Evolutionary conservation across 35 echinoderm and acorn worm genomes (phyloP).

Genomic region (Patiria miniata): DNA sequence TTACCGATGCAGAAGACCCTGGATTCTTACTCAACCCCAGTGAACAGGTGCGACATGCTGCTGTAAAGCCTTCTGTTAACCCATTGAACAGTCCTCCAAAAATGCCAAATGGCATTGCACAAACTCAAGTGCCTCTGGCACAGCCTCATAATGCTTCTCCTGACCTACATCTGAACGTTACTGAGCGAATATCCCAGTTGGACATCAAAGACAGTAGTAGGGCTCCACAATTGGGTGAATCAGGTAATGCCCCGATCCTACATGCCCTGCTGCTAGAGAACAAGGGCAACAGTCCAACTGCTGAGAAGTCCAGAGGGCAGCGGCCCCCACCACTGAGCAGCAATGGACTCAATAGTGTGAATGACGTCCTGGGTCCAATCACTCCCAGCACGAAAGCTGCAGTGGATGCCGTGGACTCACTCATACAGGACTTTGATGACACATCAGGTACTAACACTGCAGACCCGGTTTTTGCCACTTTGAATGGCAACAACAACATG

Average conservation of each 20-base stretch:
- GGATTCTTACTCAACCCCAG: not conserved
- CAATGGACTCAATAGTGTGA: slow-evolving; percentile 40
- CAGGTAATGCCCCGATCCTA: slow-evolving; percentile 59
- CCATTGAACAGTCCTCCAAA: not conserved
- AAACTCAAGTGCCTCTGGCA: not conserved
- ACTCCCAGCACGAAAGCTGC: slow-evolving; percentile 44
- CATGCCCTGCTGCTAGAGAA: slow-evolving; percentile 73
- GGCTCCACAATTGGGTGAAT: not conserved
- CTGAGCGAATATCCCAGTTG: slow-evolving; percentile 90
- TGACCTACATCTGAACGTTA: slow-evolving; percentile 53
- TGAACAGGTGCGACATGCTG: not conserved
- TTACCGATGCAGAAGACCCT: slow-evolving; percentile 20
- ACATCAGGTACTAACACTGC: not conserved
- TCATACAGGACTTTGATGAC: slow-evolving; percentile 29
- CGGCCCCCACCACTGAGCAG: slow-evolving; percentile 14
- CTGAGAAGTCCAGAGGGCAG: not conserved
- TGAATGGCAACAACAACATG: slow-evolving; percentile 80
- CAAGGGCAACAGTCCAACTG: slow-evolving; percentile 37
- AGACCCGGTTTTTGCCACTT: not conserved
- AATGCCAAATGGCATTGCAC: not conserved
- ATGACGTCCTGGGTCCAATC: slow-evolving; percentile 39
- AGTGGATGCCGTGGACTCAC: slow-evolving; percentile 48
- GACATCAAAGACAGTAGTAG: slow-evolving; percentile 73
- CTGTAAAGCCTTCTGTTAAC: not conserved
- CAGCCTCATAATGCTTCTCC: not conserved